These are phyloP conservation scores for Pipistrellus kuhlii DNA, from an alignment of 2,797 vertebrate genomes.

Conservation along the genomic window DNA sequence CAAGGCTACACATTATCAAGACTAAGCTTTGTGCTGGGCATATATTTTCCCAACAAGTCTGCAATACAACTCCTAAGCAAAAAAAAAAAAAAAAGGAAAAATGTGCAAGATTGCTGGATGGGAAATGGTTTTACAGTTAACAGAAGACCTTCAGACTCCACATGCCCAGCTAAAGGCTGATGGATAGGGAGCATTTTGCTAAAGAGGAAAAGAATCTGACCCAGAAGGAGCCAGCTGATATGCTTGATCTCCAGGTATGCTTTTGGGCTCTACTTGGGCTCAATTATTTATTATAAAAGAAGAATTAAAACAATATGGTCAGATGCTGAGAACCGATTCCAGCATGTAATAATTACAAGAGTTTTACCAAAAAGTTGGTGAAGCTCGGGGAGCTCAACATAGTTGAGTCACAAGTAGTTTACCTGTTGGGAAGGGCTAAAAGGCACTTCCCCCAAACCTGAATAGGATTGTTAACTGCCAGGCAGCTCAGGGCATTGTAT, in stretches of 20 bases:
- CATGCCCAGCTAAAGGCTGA: neutral
- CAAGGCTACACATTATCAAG: neutral
- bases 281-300: neutral
- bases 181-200: neutral
- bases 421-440: too few relatives aligned
- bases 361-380: too few relatives aligned
- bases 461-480: too few relatives aligned
- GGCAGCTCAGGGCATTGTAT: too few relatives aligned
- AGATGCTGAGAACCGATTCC: too few relatives aligned
- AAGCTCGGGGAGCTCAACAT: too few relatives aligned
- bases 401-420: too few relatives aligned
- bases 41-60: neutral
- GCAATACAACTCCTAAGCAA: neutral
- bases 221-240: neutral
- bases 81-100: neutral
- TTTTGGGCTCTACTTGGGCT: slow-evolving; percentile 4
- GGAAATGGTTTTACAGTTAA: neutral
- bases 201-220: neutral
- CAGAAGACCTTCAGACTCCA: neutral
- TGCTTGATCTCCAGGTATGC: neutral
- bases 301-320: neutral
- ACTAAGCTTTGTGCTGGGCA: neutral
- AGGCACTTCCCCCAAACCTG: too few relatives aligned
- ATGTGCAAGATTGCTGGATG: neutral
- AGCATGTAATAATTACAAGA: too few relatives aligned